Evolutionary conservation across 2,888 invertebrate genomes (phyloP).

Genomic region (Nemapogon koenigi): DNA sequence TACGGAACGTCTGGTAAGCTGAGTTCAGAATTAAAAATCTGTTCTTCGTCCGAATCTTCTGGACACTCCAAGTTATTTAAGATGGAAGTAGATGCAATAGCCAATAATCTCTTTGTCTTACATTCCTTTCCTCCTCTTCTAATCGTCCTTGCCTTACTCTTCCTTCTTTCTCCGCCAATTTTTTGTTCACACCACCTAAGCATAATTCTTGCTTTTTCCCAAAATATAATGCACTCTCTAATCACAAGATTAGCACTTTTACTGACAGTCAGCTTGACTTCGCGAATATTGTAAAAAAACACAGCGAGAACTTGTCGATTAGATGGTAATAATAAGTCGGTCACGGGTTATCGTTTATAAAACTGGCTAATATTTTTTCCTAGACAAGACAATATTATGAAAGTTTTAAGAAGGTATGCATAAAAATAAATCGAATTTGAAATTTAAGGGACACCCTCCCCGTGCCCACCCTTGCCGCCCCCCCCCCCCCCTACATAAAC

Average conservation of each 20-base stretch:
- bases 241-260: slow-evolving; percentile 18
- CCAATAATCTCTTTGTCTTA: slow-evolving; percentile 8
- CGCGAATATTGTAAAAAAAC: slow-evolving; percentile 51
- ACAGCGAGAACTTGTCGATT: slow-evolving; percentile 66
- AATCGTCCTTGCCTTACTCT: slow-evolving; percentile 9
- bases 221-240: slow-evolving; percentile 23
- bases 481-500: no score
- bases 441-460: slow-evolving; percentile 8
- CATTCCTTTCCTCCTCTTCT: not conserved
- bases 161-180: slow-evolving; percentile 21
- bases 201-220: slow-evolving; percentile 23
- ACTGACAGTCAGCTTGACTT: slow-evolving; percentile 18
- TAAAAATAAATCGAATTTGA: slow-evolving; percentile 3
- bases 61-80: slow-evolving; percentile 7
- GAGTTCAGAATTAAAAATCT: slow-evolving; percentile 8
- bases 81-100: slow-evolving; percentile 1
- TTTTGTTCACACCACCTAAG: slow-evolving; percentile 22
- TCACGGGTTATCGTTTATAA: slow-evolving; percentile 6
- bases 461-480: no score
- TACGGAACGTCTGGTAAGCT: not conserved
- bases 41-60: slow-evolving; percentile 9
- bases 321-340: slow-evolving; percentile 9
- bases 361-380: slow-evolving; percentile 1
- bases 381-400: not conserved
- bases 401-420: slow-evolving; percentile 6